Evolutionary conservation across 1,140 invertebrate species (phyloP).

Genomic region (Oncopeltus fasciatus): DNA sequence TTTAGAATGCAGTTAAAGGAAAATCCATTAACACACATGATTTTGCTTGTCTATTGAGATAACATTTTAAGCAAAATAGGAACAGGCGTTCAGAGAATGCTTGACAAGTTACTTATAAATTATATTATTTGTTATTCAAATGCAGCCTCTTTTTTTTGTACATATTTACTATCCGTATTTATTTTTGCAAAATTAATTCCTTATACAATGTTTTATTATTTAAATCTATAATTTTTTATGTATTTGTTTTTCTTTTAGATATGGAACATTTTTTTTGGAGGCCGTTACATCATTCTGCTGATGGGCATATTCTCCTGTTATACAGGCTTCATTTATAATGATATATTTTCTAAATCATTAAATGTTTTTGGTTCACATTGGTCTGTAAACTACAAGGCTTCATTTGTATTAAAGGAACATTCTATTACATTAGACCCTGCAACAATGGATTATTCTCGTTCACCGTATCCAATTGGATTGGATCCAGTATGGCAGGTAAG

Average conservation of each 20-base stretch:
- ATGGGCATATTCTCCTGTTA: constrained; percentile 99
- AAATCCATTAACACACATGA: no score
- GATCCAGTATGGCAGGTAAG: constrained; percentile 85
- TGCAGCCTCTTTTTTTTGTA: neutral
- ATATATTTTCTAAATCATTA: constrained; percentile 91
- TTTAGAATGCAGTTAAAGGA: no score
- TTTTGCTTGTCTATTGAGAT: no score
- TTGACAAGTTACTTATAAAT: no score
- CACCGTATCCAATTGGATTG: constrained; percentile 76
- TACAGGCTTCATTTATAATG: constrained; percentile 96
- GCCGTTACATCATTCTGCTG: constrained; percentile 92
- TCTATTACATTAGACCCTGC: constrained; percentile 49
- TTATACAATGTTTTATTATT: neutral
- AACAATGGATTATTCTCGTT: constrained; percentile 36
- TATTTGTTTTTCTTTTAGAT: constrained; percentile 43
- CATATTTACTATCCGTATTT: neutral
- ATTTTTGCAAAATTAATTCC: neutral
- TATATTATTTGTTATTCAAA: no score
- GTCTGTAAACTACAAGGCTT: constrained; percentile 42
- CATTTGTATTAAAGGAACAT: constrained; percentile 36
- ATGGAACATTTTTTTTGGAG: constrained; percentile 95
- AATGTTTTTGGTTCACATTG: constrained; percentile 94
- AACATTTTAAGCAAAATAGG: no score
- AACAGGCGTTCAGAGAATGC: no score
- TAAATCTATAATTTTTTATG: neutral